Evolutionary conservation across 2,888 invertebrate genomes (phyloP).

Genomic region (Melieria crassipennis): DNA sequence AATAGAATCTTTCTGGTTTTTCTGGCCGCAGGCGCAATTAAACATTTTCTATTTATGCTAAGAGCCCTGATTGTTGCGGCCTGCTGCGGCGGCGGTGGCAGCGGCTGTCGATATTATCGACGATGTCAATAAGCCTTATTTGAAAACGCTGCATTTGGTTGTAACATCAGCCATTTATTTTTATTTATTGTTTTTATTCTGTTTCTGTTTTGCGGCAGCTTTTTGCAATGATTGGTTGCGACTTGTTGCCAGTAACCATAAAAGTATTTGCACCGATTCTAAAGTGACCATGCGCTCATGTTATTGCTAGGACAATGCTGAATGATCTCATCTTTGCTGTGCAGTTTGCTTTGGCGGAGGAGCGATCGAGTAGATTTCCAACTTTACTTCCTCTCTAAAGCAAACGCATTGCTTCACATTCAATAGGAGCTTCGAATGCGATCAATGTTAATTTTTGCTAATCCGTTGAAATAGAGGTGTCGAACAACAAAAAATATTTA

Average conservation of each 20-base stretch:
- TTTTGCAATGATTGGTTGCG: background rate
- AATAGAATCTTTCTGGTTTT: constrained; percentile 41
- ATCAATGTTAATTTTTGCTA: too few relatives aligned
- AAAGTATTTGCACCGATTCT: constrained; percentile 4
- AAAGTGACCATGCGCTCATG: background rate
- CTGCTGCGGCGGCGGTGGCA: background rate
- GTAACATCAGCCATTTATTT: background rate
- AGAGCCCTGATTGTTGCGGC: background rate
- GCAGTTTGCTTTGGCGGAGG: too few relatives aligned
- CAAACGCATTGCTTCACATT: too few relatives aligned
- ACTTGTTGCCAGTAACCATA: constrained; percentile 10
- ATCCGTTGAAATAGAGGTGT: too few relatives aligned
- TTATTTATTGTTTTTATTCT: constrained; percentile 2
- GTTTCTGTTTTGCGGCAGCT: background rate
- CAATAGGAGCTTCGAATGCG: too few relatives aligned
- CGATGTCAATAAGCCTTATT: constrained; percentile 46
- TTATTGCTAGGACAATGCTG: too few relatives aligned
- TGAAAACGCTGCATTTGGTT: constrained; percentile 48
- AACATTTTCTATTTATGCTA: constrained; percentile 41
- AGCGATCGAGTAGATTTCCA: too few relatives aligned
- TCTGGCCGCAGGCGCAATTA: constrained; percentile 44
- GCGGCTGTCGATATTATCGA: constrained; percentile 15
- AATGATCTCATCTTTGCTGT: too few relatives aligned
- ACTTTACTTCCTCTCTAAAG: too few relatives aligned
- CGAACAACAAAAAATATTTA: too few relatives aligned